Evolutionary conservation across 1,140 invertebrate genomes (phyloP).

Genomic region (Xylocopa sonorina): DNA sequence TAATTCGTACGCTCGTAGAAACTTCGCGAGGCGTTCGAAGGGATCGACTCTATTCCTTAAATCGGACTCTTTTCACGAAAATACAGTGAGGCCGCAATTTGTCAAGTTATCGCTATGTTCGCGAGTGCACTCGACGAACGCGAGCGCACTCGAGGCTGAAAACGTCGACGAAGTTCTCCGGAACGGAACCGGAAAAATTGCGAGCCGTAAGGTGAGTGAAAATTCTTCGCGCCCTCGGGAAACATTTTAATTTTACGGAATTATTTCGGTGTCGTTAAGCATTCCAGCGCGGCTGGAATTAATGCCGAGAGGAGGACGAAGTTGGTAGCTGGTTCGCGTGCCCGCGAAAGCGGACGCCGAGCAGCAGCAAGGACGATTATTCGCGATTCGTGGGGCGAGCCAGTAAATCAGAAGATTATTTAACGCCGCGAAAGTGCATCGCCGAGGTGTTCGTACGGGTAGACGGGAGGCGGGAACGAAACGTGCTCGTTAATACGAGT

Average conservation of each 20-base stretch:
- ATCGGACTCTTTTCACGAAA: too few relatives aligned
- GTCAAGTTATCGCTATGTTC: too few relatives aligned
- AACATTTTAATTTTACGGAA: not conserved
- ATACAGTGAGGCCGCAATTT: too few relatives aligned
- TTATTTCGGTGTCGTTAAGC: constrained; percentile 31
- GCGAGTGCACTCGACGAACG: too few relatives aligned
- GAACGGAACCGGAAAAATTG: too few relatives aligned
- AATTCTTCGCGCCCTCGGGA: not conserved
- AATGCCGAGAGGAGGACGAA: constrained; percentile 20
- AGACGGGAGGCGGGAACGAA: constrained; percentile 21
- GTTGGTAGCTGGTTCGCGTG: not conserved
- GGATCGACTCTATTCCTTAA: too few relatives aligned
- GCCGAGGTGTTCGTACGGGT: constrained; percentile 2
- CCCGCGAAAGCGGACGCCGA: not conserved
- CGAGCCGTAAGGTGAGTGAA: not conserved
- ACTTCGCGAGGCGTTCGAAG: too few relatives aligned
- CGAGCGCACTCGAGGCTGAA: too few relatives aligned
- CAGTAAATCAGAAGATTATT: constrained; percentile 54
- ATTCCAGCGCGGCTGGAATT: not conserved
- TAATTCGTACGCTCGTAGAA: too few relatives aligned
- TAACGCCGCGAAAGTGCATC: constrained; percentile 1
- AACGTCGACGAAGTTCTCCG: too few relatives aligned
- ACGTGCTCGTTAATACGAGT: constrained; percentile 48
- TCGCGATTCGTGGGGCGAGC: constrained; percentile 17
- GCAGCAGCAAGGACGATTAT: constrained; percentile 27